Evolutionary conservation across 2,888 invertebrate species (phyloP).

Genomic region (Melolontha melolontha): DNA sequence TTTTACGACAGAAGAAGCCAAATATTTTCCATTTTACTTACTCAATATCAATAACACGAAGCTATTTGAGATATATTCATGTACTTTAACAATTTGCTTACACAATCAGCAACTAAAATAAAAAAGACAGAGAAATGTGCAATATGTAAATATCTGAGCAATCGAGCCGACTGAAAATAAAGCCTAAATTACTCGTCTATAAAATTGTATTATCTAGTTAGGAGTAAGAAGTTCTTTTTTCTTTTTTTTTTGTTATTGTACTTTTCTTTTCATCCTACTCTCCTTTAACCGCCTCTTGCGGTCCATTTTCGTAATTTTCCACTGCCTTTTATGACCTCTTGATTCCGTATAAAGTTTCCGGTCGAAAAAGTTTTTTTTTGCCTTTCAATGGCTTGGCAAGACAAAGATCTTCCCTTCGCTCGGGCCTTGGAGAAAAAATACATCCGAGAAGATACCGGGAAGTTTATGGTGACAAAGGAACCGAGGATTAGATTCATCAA

Average conservation of each 20-base stretch:
- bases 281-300: constrained; percentile 23
- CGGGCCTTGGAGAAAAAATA: background rate
- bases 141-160: constrained; percentile 18
- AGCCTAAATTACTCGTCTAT: constrained; percentile 35
- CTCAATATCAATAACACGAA: too few relatives aligned
- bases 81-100: too few relatives aligned
- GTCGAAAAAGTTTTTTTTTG: constrained; percentile 22
- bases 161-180: constrained; percentile 32
- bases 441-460: background rate
- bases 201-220: constrained; percentile 39
- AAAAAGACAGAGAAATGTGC: too few relatives aligned
- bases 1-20: too few relatives aligned
- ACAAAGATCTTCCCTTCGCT: constrained; percentile 19
- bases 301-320: constrained; percentile 40
- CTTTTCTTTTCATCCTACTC: constrained; percentile 1
- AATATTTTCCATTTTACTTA: too few relatives aligned
- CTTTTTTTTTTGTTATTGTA: constrained; percentile 6
- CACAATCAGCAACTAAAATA: too few relatives aligned
- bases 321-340: constrained; percentile 37
- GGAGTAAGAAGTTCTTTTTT: constrained; percentile 23
- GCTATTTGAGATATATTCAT: too few relatives aligned
- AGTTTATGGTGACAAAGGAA: constrained; percentile 7
- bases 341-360: constrained; percentile 38
- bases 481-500: constrained; percentile 9
- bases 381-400: constrained; percentile 2